Base-by-base conservation (phyloP, 2,113 vertebrate genomes). In the Fukomys damarensis region DNA sequence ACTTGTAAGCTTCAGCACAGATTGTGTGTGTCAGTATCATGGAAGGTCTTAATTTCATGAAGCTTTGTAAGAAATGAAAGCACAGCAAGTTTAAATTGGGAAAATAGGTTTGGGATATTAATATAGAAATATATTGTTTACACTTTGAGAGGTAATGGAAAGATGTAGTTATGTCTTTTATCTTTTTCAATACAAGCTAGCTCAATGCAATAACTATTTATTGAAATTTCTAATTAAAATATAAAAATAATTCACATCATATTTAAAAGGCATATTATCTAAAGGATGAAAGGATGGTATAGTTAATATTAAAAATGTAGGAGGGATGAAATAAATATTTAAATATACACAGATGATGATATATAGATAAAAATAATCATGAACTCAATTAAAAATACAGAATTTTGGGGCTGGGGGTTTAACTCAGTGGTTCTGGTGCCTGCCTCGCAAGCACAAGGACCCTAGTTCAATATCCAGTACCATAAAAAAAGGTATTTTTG, bases 41-140 rank as follows among this genome's bases (percentile, higher is more conserved):
- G 52, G 61, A 72, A 88, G 14, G 46, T 80, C 56, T 94, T 63
- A 41, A 41, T 46, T 94, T 98, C 89, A 30, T 46, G 52, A 89
- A 95, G 7, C 0, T 38, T 1, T 32, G 2, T 9, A 85, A 91
- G 6, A 86, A 28, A 91, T 95, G 63, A 66, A 93, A 94, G 79
- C 20, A 2, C 35, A 72, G 46, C 5, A 68, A 41, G 7, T 76
- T 89, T 41, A 54, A 80, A 9, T 56, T 43, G 5, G 70, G 38
- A 74, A 11, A 74, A 74, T 26, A 77, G 4, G 4, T 66, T 52
- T 85, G 30, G 22, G 86, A 80, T 84, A 87, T 49, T 88, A 81
- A 65, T 14, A 41, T 63, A 82, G 41, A 63, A 58, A 79, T 52
- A 38, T 52, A 41, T 61, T 49, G 3, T 20, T 61, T 93, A n/a